Base-by-base conservation (phyloP, 2,888 invertebrate genomes). In the Lasioglossum calceatum region DNA sequence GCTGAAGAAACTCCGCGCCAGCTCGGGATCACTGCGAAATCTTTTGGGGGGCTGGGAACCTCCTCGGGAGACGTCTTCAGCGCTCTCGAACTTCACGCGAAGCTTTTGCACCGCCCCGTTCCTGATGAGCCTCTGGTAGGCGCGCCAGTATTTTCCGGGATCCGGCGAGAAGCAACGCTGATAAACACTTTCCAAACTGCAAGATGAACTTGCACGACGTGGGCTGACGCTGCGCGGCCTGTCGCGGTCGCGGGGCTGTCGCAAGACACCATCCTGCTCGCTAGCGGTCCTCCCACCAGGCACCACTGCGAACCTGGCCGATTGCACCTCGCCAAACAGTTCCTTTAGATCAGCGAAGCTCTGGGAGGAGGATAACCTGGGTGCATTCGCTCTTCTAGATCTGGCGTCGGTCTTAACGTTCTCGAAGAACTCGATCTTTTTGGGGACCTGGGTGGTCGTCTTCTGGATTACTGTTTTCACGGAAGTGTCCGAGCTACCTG, bases 341-440 rank as follows among this genome's bases (percentile, higher is more conserved):
- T 98, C 98, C 93, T 97, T 98, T 81, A 98, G 95, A 95, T 98
- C 97, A 54, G 98, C 96, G 92, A 97, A 97, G 0, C 97, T 97
- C 91, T 97, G 97, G 0, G 97, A 97, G 74, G 96, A 96, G n/a
- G 95, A 95, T 77, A 96, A 94, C 93, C 91, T 79, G 0, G 80
- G 72, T 0, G 32, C 36, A 42, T 64, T 84, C 1, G 16, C 7
- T 36, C 92, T 84, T 87, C 84, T 89, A 91, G 50, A 92, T 93
- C 87, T 86, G 90, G 42, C 91, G 1, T 79, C 73, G 19, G 7
- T 95, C 94, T n/a, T 96, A 0, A 97, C 97, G 4, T 97, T 97
- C 95, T 98, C 98, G 93, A 98, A 98, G 95, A 97, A 98, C 94
- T 97, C 97, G 0, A 98, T 97, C 95, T 97, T 98, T 91, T 97